Conservation (phyloP, 1,140 invertebrate genomes). For the Ephestia elutella region DNA sequence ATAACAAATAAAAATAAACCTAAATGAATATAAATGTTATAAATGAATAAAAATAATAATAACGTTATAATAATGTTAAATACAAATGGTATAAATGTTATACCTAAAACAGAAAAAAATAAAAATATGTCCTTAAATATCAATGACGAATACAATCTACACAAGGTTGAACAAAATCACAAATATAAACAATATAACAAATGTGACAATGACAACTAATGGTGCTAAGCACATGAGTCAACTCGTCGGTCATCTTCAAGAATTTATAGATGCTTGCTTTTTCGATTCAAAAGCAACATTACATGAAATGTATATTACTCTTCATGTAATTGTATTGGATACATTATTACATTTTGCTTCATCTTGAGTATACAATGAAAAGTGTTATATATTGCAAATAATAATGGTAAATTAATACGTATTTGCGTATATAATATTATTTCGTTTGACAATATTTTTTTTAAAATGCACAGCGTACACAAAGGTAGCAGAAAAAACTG, state of each 20-base stretch:
- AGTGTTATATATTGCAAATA: too few relatives aligned
- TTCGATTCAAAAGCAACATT: not conserved
- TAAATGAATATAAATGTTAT: not conserved
- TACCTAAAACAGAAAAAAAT: not conserved
- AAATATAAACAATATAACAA: not conserved
- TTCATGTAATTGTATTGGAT: too few relatives aligned
- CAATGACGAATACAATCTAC: not conserved
- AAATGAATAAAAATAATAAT: not conserved
- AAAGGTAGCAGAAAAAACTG: too few relatives aligned
- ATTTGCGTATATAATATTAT: too few relatives aligned
- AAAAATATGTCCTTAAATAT: not conserved
- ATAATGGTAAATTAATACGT: too few relatives aligned
- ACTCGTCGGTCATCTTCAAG: not conserved
- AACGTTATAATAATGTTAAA: too few relatives aligned
- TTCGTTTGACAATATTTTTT: too few relatives aligned
- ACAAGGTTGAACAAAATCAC: not conserved
- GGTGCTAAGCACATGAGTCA: not conserved
- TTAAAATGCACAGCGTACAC: too few relatives aligned
- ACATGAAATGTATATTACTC: not conserved
- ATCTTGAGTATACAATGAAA: too few relatives aligned
- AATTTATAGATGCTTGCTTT: not conserved
- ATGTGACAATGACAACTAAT: not conserved
- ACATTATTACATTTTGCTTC: too few relatives aligned
- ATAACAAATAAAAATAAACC: not conserved
- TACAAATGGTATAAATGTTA: not conserved